These are phyloP conservation scores for Sterrhoptilus dennistouni DNA, from an alignment of 2,113 vertebrate species.

Conservation along the genomic window DNA sequence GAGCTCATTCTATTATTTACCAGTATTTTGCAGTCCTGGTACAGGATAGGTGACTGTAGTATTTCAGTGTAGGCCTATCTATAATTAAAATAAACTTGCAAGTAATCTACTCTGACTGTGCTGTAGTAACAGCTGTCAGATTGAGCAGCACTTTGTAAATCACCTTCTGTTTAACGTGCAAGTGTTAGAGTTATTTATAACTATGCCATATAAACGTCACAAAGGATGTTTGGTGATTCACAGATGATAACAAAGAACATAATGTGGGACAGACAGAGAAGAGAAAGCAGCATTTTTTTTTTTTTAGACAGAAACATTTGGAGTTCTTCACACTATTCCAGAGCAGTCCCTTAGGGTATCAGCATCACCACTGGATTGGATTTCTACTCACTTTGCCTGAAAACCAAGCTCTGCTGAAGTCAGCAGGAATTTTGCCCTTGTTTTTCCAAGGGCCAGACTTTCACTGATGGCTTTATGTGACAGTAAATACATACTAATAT, in stretches of 20 bases:
- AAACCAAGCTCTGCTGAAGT: not conserved
- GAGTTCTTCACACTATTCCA: not conserved
- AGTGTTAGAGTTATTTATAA: slow-evolving; percentile 25
- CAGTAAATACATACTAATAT: not conserved
- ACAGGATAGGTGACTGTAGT: not conserved
- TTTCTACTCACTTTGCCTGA: not conserved
- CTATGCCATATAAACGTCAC: not conserved
- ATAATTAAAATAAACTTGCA: slow-evolving; percentile 38
- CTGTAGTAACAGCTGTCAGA: slow-evolving; percentile 61
- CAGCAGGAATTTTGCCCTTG: not conserved
- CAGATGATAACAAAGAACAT: slow-evolving; percentile 20
- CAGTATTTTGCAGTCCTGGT: not conserved
- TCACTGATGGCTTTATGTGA: not conserved
- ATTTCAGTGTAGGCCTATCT: slow-evolving; percentile 2
- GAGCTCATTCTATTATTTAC: not conserved
- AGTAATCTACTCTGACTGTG: slow-evolving; percentile 26
- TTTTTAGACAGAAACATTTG: not conserved
- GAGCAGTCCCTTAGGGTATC: not conserved
- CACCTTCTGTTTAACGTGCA: slow-evolving; percentile 52
- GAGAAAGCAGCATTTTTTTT: not conserved
- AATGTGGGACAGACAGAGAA: not conserved
- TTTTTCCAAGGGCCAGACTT: not conserved
- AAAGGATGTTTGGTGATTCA: slow-evolving; percentile 30
- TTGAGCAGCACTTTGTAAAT: slow-evolving; percentile 42
- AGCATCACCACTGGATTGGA: not conserved